Percentiles rank a stretch among this genome's conserved stretches.
These are phyloP conservation scores for Hypena proboscidalis DNA, from an alignment of 2,888 invertebrate species.

Conservation along the genomic window DNA sequence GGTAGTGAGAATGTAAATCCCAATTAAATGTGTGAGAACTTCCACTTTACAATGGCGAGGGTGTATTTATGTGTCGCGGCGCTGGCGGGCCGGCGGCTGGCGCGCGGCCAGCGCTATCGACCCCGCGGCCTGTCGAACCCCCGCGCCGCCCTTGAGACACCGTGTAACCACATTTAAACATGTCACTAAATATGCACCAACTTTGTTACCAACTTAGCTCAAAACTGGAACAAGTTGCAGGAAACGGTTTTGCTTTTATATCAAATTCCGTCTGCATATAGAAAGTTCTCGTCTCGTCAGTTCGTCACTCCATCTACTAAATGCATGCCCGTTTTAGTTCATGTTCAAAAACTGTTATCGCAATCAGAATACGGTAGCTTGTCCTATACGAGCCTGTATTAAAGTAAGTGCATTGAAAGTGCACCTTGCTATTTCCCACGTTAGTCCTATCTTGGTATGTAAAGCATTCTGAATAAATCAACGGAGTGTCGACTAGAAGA, in stretches of 20 bases:
- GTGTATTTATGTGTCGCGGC: constrained; percentile 74
- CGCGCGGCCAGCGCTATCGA: constrained; percentile 83
- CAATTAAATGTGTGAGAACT: constrained; percentile 39
- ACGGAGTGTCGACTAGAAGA: constrained; percentile 32
- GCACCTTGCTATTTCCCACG: constrained; percentile 28
- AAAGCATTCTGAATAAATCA: constrained; percentile 38
- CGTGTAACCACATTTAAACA: constrained; percentile 27
- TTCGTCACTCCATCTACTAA: too few species aligned
- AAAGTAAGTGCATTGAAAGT: neutral
- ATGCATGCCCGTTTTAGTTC: too few species aligned
- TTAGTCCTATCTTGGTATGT: constrained; percentile 23
- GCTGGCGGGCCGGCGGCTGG: constrained; percentile 71
- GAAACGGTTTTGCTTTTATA: neutral
- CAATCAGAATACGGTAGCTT: neutral
- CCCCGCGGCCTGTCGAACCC: constrained; percentile 52
- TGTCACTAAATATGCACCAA: constrained; percentile 21
- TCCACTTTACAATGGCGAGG: constrained; percentile 62
- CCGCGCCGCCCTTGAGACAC: constrained; percentile 53
- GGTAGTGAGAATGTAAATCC: neutral
- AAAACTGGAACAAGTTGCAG: neutral
- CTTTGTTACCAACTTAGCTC: neutral
- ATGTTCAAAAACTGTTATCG: too few species aligned
- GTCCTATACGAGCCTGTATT: neutral
- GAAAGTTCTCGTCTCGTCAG: too few species aligned
- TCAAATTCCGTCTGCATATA: too few species aligned